Base-by-base conservation (phyloP, 2,888 invertebrate species). In the Tetragonisca angustula region DNA sequence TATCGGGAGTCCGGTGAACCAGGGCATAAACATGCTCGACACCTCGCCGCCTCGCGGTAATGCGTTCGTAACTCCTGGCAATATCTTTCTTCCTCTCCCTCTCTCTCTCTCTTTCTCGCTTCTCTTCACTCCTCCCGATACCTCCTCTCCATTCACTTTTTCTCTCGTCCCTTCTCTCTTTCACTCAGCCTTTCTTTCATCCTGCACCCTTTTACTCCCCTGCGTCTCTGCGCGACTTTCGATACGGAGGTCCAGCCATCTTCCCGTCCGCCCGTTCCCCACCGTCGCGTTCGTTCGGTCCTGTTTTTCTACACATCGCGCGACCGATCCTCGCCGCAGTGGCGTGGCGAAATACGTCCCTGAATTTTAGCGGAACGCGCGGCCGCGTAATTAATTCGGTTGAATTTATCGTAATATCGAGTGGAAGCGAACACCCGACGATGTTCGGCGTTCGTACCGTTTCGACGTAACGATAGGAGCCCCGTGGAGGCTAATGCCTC, bases 1-100 rank as follows among this genome's bases (percentile, higher is more conserved):
- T 93, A 93, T 93, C 93, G 88, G 87, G 80, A 89, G 89, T 81
- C 89, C 85, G 88, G 87, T 83, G 89, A 91, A 90, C 89, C 91
- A 85, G 91, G 85, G 90, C 91, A 92, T 93, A 93, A 93, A 93
- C 92, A 92, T 92, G 91, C 90, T 90, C 89, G 91, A 92, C 93
- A 92, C 92, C 91, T 92, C 90, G 87, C 87, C 89, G 88, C 89
- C 86, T 91, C 88, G 91, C 88, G 88, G 91, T 93, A 93, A 93
- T 93, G 92, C 91, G 89, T 91, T 91, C 91, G 91, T 93, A 92
- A 93, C 90, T 93, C 91, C 87, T 88, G 88, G 83, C 88, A 92
- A 92, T 91, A 91, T 90, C 87, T 81, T 76, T 80, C 72, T 84
- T 81, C 77, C 70, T 76, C 78, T 83, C 72, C 62, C 52, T 76